Percentiles rank a stretch among this genome's conserved stretches.
Evolutionary conservation across 2,888 invertebrate species (phyloP).

Genomic region (Epiblema foenella): DNA sequence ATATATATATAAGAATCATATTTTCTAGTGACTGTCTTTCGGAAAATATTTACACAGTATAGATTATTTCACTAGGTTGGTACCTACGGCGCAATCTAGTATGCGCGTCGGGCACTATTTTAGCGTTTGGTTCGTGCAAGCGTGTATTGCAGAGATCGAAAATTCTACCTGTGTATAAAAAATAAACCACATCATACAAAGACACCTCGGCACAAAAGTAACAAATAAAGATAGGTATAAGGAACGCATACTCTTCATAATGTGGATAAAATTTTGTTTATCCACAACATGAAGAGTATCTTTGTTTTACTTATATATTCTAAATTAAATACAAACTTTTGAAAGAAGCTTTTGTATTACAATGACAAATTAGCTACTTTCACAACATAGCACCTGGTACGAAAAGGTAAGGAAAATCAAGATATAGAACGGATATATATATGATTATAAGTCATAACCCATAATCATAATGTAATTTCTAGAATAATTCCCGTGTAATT

Average conservation of each 20-base stretch:
- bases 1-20: background rate
- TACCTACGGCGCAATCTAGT: slow-evolving; percentile 32
- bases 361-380: background rate
- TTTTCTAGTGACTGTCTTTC: background rate
- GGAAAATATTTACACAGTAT: background rate
- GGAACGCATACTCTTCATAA: background rate
- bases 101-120: background rate
- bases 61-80: background rate
- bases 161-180: background rate
- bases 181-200: background rate
- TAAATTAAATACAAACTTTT: background rate
- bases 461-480: background rate
- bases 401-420: background rate
- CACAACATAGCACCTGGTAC: slow-evolving; percentile 19
- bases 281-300: too few relatives aligned
- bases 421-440: background rate
- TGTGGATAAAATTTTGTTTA: too few relatives aligned
- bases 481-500: background rate
- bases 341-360: background rate
- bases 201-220: background rate
- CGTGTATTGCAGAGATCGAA: background rate
- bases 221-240: background rate
- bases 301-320: too few relatives aligned
- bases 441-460: background rate
- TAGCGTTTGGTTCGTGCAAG: slow-evolving; percentile 1